phyloP scores from a whole-genome alignment of 2,888 invertebrate genomes.

The Sacculina carcini region DNA sequence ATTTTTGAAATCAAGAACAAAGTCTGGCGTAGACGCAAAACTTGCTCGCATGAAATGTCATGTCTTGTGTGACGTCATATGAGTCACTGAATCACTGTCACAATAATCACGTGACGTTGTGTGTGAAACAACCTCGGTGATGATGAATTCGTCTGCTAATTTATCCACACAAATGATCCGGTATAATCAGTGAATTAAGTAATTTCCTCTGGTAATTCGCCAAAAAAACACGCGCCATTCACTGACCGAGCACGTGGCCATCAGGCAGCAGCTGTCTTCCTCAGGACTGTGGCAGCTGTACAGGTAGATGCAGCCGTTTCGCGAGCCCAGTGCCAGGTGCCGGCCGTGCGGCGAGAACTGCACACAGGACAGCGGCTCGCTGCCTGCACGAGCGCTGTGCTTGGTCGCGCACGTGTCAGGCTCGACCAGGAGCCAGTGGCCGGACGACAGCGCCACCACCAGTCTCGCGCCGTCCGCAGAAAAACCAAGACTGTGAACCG shows the following conservation, averaged over 20 bases:
- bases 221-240: too few relatives aligned
- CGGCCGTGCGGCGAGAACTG: conserved; percentile 51
- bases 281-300: conserved; percentile 62
- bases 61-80: too few relatives aligned
- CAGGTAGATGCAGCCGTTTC: conserved; percentile 68
- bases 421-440: conserved; percentile 58
- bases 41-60: too few relatives aligned
- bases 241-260: conserved; percentile 61
- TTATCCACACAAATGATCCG: too few relatives aligned
- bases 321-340: conserved; percentile 56
- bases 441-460: conserved; percentile 46
- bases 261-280: conserved; percentile 44
- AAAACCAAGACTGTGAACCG: conserved; percentile 49
- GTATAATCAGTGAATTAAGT: too few relatives aligned
- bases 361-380: conserved; percentile 33
- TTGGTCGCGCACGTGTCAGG: conserved; percentile 44
- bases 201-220: too few relatives aligned
- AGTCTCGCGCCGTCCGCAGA: conserved; percentile 45
- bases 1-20: too few relatives aligned
- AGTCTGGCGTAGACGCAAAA: too few relatives aligned
- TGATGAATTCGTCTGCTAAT: too few relatives aligned
- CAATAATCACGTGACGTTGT: too few relatives aligned
- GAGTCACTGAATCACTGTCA: too few relatives aligned
- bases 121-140: too few relatives aligned
- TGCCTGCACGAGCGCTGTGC: conserved; percentile 38